A percentile compares a stretch with the other conserved stretches of the same genome.
Evolutionary conservation across 2,888 invertebrate species (phyloP).

Genomic region (Acronicta leporina): DNA sequence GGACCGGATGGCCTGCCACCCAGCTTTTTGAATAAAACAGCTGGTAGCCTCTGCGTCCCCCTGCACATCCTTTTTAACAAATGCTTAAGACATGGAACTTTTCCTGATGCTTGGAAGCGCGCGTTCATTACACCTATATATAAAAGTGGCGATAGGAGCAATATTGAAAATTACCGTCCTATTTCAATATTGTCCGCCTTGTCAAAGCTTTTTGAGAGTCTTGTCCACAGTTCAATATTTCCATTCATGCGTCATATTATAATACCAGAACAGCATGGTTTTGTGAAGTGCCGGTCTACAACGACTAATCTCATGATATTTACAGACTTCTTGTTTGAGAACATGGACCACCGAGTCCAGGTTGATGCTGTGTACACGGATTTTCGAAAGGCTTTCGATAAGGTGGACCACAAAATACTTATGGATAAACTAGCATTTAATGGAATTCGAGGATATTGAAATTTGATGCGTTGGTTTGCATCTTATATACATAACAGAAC

Average conservation of each 20-base stretch:
- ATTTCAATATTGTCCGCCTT: background rate
- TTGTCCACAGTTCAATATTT: background rate
- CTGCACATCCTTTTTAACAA: no score
- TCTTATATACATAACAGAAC: constrained; percentile 8
- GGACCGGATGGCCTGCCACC: no score
- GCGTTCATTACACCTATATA: no score
- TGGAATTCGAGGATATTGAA: constrained; percentile 1
- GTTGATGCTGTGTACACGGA: background rate
- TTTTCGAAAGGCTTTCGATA: constrained; percentile 6
- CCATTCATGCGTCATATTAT: background rate
- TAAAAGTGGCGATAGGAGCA: background rate
- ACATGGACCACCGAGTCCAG: background rate
- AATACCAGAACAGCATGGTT: constrained; percentile 5
- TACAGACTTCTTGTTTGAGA: constrained; percentile 1
- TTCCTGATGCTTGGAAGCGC: no score
- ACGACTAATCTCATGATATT: constrained; percentile 6
- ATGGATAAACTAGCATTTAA: constrained; percentile 5
- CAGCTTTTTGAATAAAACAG: no score
- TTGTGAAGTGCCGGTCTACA: constrained; percentile 3
- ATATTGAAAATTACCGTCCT: background rate
- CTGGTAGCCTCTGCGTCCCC: no score
- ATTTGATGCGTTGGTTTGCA: constrained; percentile 3
- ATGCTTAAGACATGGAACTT: no score
- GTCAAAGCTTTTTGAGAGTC: constrained; percentile 8
- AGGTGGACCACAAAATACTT: constrained; percentile 3